Base-by-base conservation (phyloP, 2,113 vertebrate genomes). In the Ailurus styani region DNA sequence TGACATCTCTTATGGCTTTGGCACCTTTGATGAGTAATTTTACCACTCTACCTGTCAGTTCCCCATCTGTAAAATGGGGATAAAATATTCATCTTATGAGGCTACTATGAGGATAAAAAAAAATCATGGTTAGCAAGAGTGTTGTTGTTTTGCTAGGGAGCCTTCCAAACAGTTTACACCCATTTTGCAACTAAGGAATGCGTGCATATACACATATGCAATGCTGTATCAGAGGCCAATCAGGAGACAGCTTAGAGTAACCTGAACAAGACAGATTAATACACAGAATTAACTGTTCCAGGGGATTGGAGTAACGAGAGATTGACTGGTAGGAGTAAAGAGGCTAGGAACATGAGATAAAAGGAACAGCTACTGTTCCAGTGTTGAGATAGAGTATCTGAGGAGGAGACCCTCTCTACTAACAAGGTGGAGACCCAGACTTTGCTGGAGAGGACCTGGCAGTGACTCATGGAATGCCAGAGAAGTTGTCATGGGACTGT, bases 241-340 rank as follows among this genome's bases (percentile, higher is more conserved):
- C 10, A 66, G 60, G 18, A 42, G 20, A 60, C 1, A 57, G 52
- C 78, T 45, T 45, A 37, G 0, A 45, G 77, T 70, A 72, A 90
- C 52, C 79, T 79, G 86, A 93, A 52, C 40, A 79, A 83, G 68
- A 92, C 72, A 81, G 6, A 60, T 83, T 47, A 82, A 29, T 55
- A 37, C 79, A 42, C 77, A 57, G 54, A 85, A 72, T n/a, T 42
- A 31, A 72, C 27, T 68, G 14, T 62, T 52, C 50, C 0, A 25
- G n/a, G 20, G 64, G n/a, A 29, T 45, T 54, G 5, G 31, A 47
- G 31, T 85, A 57, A 37, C 60, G 92, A 47, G 37, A 17, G 18
- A 55, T 55, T 70, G 23, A 12, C 40, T 90, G 70, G 25, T 50
- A 70, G 66, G 47, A 84, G 45, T n/a, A 40, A 70, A 73, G 54